phyloP scores from a whole-genome alignment of 2,113 vertebrate species.

The Salminus brasiliensis region DNA sequence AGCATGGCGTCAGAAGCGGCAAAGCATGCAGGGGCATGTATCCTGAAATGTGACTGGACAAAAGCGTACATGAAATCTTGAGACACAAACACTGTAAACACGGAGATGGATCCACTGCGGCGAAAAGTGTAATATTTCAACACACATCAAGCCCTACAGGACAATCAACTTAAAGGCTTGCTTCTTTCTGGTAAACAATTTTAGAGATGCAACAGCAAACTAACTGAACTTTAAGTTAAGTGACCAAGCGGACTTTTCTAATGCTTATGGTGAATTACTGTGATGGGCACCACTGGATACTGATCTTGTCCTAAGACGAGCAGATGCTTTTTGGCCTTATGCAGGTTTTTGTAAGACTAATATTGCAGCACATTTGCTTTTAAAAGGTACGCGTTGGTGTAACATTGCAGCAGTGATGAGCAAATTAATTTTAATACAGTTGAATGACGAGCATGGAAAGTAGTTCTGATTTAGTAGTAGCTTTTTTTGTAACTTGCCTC shows the following conservation, averaged over 20 bases:
- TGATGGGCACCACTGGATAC: too few species aligned
- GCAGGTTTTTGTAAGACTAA: background rate
- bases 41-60: conserved; percentile 38
- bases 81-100: conserved; percentile 15
- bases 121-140: background rate
- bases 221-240: too few species aligned
- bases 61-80: background rate
- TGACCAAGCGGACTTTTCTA: too few species aligned
- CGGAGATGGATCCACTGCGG: conserved; percentile 33
- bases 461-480: background rate
- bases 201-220: too few species aligned
- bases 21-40: conserved; percentile 62
- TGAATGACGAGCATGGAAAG: background rate
- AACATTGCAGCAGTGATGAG: background rate
- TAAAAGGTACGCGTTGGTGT: background rate
- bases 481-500: background rate
- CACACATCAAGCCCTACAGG: background rate
- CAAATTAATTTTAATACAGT: background rate
- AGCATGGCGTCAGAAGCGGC: conserved; percentile 46
- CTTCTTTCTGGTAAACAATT: background rate
- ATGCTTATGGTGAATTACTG: too few species aligned
- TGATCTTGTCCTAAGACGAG: too few species aligned
- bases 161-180: background rate
- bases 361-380: background rate
- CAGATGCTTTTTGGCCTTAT: background rate